Evolutionary conservation across 2,797 vertebrate species (phyloP).

Genomic region (Serranus cabrilla): DNA sequence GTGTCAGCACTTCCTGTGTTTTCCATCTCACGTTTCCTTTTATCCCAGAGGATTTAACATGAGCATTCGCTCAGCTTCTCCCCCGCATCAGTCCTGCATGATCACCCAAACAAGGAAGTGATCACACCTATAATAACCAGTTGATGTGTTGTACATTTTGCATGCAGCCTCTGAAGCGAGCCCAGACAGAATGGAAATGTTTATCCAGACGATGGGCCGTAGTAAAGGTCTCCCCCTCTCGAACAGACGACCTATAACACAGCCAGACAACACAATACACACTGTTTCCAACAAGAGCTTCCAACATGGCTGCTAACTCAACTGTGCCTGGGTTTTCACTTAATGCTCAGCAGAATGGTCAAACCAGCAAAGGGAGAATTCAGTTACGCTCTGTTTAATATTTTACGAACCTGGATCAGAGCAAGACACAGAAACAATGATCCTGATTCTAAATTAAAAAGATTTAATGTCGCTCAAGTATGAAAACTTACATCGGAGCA

Average conservation of each 20-base stretch:
- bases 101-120: slow-evolving; percentile 48
- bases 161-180: slow-evolving; percentile 42
- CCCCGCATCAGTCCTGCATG: slow-evolving; percentile 20
- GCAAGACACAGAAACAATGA: slow-evolving; percentile 34
- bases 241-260: slow-evolving; percentile 70
- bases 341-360: slow-evolving; percentile 55
- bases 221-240: slow-evolving; percentile 61
- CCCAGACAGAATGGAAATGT: slow-evolving; percentile 77
- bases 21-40: slow-evolving; percentile 48
- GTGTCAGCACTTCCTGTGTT: slow-evolving; percentile 57
- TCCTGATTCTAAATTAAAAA: slow-evolving; percentile 47
- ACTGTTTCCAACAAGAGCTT: slow-evolving; percentile 74
- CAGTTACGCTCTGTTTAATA: slow-evolving; percentile 33
- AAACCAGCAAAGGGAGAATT: slow-evolving; percentile 35
- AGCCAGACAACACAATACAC: slow-evolving; percentile 80
- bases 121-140: slow-evolving; percentile 39
- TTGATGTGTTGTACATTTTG: slow-evolving; percentile 16
- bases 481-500: slow-evolving; percentile 19
- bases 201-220: slow-evolving; percentile 72
- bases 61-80: slow-evolving; percentile 35
- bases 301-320: slow-evolving; percentile 71
- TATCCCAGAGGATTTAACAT: slow-evolving; percentile 45
- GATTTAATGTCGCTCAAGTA: slow-evolving; percentile 15
- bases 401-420: slow-evolving; percentile 24
- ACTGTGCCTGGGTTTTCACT: slow-evolving; percentile 78